Conservation (phyloP, 2,888 invertebrate species). For the Platyscelio sp. region DNA sequence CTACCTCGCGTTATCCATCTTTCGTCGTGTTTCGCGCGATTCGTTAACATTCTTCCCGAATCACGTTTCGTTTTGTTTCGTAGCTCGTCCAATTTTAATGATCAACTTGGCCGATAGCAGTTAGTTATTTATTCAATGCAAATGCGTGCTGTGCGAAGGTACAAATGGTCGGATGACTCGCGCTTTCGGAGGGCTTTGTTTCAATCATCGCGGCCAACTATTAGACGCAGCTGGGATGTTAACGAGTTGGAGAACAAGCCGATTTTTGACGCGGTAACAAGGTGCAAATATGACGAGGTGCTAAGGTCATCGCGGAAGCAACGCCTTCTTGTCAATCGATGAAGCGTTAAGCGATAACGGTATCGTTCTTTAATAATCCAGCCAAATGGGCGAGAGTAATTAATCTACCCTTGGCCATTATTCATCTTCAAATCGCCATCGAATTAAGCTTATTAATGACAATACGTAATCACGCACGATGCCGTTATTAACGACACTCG, state of each 20-base stretch:
- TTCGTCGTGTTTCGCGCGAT: slow-evolving; percentile 78
- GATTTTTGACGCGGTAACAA: slow-evolving; percentile 38
- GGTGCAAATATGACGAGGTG: slow-evolving; percentile 53
- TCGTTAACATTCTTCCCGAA: slow-evolving; percentile 83
- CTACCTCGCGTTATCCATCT: slow-evolving; percentile 78
- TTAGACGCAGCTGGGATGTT: slow-evolving; percentile 22
- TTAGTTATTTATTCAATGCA: slow-evolving; percentile 59
- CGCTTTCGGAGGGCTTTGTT: slow-evolving; percentile 51
- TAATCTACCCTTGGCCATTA: slow-evolving; percentile 45
- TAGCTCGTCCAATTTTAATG: slow-evolving; percentile 57
- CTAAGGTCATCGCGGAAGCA: slow-evolving; percentile 64
- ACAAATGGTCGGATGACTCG: slow-evolving; percentile 28
- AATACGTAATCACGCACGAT: too few species aligned
- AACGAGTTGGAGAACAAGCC: slow-evolving; percentile 42
- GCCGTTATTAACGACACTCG: too few species aligned
- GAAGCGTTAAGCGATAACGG: slow-evolving; percentile 68
- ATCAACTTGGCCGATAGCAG: slow-evolving; percentile 30
- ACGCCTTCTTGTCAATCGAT: slow-evolving; percentile 70
- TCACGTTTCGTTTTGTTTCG: slow-evolving; percentile 71
- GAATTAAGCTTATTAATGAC: too few species aligned
- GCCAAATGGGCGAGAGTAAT: slow-evolving; percentile 54
- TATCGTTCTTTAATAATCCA: slow-evolving; percentile 54
- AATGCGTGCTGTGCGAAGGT: slow-evolving; percentile 20
- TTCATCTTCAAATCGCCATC: slow-evolving; percentile 41
- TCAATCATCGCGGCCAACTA: slow-evolving; percentile 37